Base-by-base conservation (phyloP, 2,888 invertebrate genomes). In the Lasioglossum vierecki region DNA sequence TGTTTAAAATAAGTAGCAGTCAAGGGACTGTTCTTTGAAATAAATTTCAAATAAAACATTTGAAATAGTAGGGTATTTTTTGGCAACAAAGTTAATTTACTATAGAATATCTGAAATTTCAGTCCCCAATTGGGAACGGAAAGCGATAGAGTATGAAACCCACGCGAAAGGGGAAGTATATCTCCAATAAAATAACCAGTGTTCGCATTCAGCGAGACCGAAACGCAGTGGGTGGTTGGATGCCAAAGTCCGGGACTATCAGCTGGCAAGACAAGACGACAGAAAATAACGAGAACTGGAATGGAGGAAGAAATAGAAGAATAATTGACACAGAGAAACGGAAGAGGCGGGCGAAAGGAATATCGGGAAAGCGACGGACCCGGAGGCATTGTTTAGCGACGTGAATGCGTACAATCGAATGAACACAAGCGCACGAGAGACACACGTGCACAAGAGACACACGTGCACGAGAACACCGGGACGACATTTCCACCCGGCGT, bases 391-490 rank as follows among this genome's bases (percentile, higher is more conserved):
- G 92, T 92, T 89, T 89, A 60, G 60, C 82, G 76, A 88, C 82
- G 89, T 89, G 91, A 92, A 91, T 88, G 90, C 88, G 81, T 85
- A 85, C 88, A 82, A 78, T 73, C 80, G 80, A 86, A 84, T 85
- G 81, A 83, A 82, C 66, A 57, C 41, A 53, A 22, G 41, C 35
- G n/a, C 71, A 30, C 13, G 41, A 57, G n/a, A 57, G n/a, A 11
- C 5, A n/a, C 15, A 53, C 30, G 4, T 30, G 22, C 41, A 46
- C 68, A 18, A 49, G 8, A 57, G n/a, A 11, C 5, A n/a, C 15
- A 53, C 30, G 4, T 30, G 22, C 30, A 46, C 68, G n/a, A 49
- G 11, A 35, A 35, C 41, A 18, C 39, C 22, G 30, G n/a, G 18
- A 4, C 60, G 63, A 63, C 60, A 44, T 53, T 41, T 77, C 30